These are phyloP conservation scores for Dryobota labecula DNA, from an alignment of 2,888 invertebrate species.

Conservation along the genomic window DNA sequence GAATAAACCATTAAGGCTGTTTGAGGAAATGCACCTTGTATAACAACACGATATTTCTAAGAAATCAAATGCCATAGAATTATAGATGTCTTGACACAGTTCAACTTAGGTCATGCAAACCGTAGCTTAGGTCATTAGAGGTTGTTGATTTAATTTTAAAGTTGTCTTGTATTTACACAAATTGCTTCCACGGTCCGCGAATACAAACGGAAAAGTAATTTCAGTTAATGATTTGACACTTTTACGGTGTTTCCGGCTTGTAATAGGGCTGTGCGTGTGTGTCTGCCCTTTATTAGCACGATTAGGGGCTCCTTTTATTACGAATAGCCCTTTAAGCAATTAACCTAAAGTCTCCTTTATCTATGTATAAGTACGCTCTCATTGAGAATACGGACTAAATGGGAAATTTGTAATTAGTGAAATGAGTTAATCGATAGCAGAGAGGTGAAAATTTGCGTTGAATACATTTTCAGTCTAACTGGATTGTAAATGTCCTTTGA, in stretches of 20 bases:
- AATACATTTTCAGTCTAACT: slow-evolving; percentile 33
- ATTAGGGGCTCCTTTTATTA: slow-evolving; percentile 81
- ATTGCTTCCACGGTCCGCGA: slow-evolving; percentile 59
- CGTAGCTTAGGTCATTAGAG: slow-evolving; percentile 13
- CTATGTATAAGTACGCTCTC: slow-evolving; percentile 53
- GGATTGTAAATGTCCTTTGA: slow-evolving; percentile 26
- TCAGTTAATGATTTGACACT: slow-evolving; percentile 84
- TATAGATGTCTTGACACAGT: slow-evolving; percentile 37
- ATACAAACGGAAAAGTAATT: slow-evolving; percentile 79
- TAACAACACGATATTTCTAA: slow-evolving; percentile 25
- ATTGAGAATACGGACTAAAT: slow-evolving; percentile 44
- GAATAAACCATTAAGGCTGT: slow-evolving; percentile 9
- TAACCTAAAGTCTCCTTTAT: slow-evolving; percentile 71
- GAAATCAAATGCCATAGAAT: slow-evolving; percentile 36
- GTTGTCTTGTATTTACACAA: slow-evolving; percentile 38
- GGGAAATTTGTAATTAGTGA: slow-evolving; percentile 58
- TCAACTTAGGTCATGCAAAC: slow-evolving; percentile 37
- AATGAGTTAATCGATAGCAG: slow-evolving; percentile 50
- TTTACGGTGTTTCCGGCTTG: slow-evolving; percentile 78
- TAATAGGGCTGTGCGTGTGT: slow-evolving; percentile 73
- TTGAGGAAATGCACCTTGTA: slow-evolving; percentile 14
- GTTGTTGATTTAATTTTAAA: slow-evolving; percentile 38
- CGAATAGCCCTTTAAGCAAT: slow-evolving; percentile 80
- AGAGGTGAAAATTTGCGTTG: slow-evolving; percentile 45
- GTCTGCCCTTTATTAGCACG: slow-evolving; percentile 78